Evolutionary conservation across 92 coral and sea anemone genomes (phyloP).

Genomic region (Porites divaricata): DNA sequence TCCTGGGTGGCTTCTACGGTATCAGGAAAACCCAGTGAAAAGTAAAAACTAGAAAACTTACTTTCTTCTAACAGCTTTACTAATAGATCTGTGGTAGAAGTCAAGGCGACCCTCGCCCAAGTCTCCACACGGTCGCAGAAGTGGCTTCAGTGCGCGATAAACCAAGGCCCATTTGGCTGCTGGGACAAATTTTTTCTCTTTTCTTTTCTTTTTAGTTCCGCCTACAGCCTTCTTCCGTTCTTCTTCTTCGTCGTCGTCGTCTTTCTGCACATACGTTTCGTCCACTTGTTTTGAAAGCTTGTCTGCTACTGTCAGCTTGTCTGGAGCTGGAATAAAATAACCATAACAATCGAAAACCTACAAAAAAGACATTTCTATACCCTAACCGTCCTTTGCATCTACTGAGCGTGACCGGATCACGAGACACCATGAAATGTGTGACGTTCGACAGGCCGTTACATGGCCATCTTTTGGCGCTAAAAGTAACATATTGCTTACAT

Average conservation of each 20-base stretch:
- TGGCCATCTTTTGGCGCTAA: no score
- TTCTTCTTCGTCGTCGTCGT: constrained; percentile 50
- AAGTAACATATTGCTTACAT: no score
- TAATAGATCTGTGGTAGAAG: constrained; percentile 97
- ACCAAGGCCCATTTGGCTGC: constrained; percentile 99
- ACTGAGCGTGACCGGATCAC: no score
- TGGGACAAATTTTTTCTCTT: constrained; percentile 76
- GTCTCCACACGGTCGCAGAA: constrained; percentile 99
- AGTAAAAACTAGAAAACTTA: constrained; percentile 37
- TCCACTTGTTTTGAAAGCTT: constrained; percentile 94
- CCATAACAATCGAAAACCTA: not conserved
- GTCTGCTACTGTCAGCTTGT: constrained; percentile 71
- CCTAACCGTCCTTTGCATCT: no score
- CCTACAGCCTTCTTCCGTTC: constrained; percentile 31
- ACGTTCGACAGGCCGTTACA: no score
- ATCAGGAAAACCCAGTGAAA: not conserved
- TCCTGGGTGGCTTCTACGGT: no score
- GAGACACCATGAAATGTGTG: no score
- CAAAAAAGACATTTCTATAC: not conserved
- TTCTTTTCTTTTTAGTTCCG: constrained; percentile 30
- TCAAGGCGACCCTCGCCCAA: constrained; percentile 99
- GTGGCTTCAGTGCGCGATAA: constrained; percentile 97
- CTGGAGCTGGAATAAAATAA: constrained; percentile 3
- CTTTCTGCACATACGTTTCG: constrained; percentile 86
- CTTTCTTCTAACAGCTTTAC: constrained; percentile 98